Evolutionary conservation across 2,888 invertebrate species (phyloP).

Genomic region (Cybosia mesomella): DNA sequence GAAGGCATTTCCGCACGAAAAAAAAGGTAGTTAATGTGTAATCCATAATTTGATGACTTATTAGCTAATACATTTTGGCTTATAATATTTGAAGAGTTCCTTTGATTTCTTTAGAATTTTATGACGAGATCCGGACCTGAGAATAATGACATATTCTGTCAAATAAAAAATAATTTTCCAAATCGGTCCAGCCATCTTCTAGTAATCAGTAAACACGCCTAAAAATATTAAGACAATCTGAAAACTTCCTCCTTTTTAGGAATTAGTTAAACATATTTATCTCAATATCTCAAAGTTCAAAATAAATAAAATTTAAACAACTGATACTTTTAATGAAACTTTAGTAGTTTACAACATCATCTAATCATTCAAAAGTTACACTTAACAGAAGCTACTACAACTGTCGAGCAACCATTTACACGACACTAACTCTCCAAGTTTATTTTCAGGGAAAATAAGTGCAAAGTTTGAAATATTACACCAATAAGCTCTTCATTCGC

Average conservation of each 20-base stretch:
- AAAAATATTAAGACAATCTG: not conserved
- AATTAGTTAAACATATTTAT: not conserved
- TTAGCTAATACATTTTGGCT: too few relatives aligned
- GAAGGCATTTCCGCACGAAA: too few relatives aligned
- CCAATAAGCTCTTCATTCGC: not conserved
- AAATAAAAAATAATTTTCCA: too few relatives aligned
- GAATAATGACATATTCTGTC: too few relatives aligned
- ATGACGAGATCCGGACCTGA: too few relatives aligned
- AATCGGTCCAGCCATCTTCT: too few relatives aligned
- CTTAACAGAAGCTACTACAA: not conserved
- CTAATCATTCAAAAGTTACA: conserved; percentile 2
- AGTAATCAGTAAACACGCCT: not conserved
- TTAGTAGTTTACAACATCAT: not conserved
- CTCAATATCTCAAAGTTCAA: too few relatives aligned
- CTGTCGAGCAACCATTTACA: not conserved
- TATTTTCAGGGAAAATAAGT: conserved; percentile 14
- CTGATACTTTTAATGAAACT: not conserved
- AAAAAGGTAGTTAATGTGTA: too few relatives aligned
- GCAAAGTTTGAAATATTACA: conserved; percentile 2
- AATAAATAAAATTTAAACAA: not conserved
- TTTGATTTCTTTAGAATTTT: too few relatives aligned
- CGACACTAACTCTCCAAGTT: conserved; percentile 4
- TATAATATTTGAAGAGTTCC: too few relatives aligned
- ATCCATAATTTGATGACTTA: too few relatives aligned
- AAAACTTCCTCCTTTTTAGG: not conserved